These are phyloP conservation scores for Delphinapterus leucas DNA, from an alignment of 2,113 vertebrate genomes.

Conservation along the genomic window DNA sequence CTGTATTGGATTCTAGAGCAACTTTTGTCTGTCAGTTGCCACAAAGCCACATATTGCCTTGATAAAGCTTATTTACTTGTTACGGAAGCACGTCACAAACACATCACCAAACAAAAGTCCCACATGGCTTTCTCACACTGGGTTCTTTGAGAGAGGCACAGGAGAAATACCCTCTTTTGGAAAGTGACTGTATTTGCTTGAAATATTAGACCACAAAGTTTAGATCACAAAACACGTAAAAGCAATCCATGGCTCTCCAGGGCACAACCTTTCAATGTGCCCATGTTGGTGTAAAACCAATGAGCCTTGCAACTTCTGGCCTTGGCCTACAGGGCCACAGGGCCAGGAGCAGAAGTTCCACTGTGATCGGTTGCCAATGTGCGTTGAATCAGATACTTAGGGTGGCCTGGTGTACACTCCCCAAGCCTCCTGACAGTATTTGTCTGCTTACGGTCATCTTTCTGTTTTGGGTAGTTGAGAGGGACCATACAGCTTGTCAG, in stretches of 20 bases:
- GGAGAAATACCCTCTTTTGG: not conserved
- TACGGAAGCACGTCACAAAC: constrained; percentile 34
- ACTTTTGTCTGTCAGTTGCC: not conserved
- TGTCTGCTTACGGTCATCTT: constrained; percentile 68
- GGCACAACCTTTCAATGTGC: constrained; percentile 61
- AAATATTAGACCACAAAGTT: constrained; percentile 31
- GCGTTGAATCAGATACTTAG: constrained; percentile 74
- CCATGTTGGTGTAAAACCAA: constrained; percentile 72
- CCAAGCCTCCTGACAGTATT: constrained; percentile 73
- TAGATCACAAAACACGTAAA: constrained; percentile 54
- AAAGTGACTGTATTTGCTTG: constrained; percentile 38
- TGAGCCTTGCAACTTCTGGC: constrained; percentile 60
- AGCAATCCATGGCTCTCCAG: not conserved
- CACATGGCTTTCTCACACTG: not conserved
- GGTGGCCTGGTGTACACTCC: constrained; percentile 64
- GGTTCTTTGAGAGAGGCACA: not conserved
- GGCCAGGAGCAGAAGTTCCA: constrained; percentile 73
- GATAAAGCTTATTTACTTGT: constrained; percentile 56
- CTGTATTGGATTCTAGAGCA: not conserved
- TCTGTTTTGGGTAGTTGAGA: constrained; percentile 76
- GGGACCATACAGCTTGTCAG: constrained; percentile 74
- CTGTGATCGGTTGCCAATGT: constrained; percentile 74
- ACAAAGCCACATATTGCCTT: constrained; percentile 23
- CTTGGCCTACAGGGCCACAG: constrained; percentile 65
- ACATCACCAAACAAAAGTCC: constrained; percentile 20